Conservation (phyloP, 64 coral and sea anemone species). For the Actinia tenebrosa region DNA sequence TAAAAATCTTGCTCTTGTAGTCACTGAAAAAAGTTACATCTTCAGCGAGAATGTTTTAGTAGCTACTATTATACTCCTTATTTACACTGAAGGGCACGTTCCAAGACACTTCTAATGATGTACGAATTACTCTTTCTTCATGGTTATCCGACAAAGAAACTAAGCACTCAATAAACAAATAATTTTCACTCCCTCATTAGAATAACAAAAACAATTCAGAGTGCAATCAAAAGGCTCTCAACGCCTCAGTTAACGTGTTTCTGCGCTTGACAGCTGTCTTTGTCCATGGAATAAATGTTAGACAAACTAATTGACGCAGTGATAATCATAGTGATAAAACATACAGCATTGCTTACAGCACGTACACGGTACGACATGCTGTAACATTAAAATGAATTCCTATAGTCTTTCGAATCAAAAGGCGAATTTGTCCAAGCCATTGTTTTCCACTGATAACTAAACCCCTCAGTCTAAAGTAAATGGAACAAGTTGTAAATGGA, state of each 20-base stretch:
- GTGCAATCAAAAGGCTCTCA: not conserved
- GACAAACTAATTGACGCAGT: no score
- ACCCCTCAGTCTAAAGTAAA: no score
- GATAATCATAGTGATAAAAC: no score
- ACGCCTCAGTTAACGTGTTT: not conserved
- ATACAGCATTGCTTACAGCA: no score
- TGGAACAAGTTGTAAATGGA: no score
- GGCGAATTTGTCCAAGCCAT: no score
- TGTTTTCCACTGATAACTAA: no score
- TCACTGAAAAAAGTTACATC: not conserved
- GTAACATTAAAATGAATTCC: no score
- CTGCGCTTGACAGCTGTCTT: not conserved
- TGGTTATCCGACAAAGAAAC: not conserved
- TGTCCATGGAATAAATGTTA: no score
- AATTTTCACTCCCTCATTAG: not conserved
- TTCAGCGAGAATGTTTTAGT: not conserved
- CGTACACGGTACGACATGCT: no score
- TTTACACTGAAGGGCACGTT: not conserved
- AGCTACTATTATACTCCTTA: no score
- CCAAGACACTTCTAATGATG: not conserved
- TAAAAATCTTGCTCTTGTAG: not conserved
- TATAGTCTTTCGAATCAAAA: no score
- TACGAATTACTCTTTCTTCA: not conserved
- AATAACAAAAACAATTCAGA: not conserved
- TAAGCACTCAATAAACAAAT: conserved; percentile 14